Evolutionary conservation across 2,888 invertebrate species (phyloP), one percentile per base, ranked within the genome.

Genomic region (Elegia similella): DNA sequence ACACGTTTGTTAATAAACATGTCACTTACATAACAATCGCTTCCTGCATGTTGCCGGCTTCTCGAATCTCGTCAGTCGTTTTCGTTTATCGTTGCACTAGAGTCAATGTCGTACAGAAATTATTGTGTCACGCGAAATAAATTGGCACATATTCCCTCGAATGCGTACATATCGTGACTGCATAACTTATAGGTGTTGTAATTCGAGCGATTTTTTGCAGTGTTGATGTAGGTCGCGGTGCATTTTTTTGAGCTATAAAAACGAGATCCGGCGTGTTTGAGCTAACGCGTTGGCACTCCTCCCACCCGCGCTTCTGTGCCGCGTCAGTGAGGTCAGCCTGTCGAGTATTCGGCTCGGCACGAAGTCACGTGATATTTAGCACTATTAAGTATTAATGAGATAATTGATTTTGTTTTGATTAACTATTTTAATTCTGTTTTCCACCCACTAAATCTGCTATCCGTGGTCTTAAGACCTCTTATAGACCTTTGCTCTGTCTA

Each of bases 211-310:
- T 73, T 84, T 80, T 81, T 82, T 81, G 75, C 68, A 57, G 69
- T 63, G 73, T 89, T 90, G 88, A 79, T 84, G 87, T 86, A 90
- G 90, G 90, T 90, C 89, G 83, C 73, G 83, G 72, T 65, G 63
- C 66, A 67, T 82, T 84, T 81, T 85, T 81, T 67, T 58, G 68
- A 60, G 66, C 58, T 70, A 75, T 70, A 83, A 86, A 86, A 86
- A 84, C 69, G 58, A 70, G 69, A 75, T 76, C 70, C 72, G 73
- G 72, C 70, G 72, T 64, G 69, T 73, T 72, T 68, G 70, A 71
- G 72, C 72, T 69, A 69, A 72, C 60, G 62, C 62, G 68, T 42
- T 16, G 59, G 59, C 64, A 56, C 59, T 58, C 59, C 59, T 63
- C 62, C 67, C 60, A 58, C 62, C 67, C 60, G 58, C 62, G 56